These are phyloP conservation scores for Tetragonula carbonaria DNA, from an alignment of 2,888 invertebrate species.

Conservation along the genomic window DNA sequence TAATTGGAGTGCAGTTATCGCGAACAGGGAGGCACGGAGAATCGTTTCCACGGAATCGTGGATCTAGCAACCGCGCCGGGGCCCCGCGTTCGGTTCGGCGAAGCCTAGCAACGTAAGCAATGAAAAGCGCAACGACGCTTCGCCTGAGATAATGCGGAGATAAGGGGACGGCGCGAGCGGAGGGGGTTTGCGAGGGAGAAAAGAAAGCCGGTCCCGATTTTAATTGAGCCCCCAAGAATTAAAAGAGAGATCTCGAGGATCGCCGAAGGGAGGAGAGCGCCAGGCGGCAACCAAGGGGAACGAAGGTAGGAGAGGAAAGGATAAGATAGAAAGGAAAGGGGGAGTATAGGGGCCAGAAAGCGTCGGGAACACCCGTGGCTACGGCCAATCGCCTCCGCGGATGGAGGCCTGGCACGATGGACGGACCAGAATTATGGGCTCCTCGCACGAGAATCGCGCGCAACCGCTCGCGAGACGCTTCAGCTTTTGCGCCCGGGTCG, in stretches of 20 bases:
- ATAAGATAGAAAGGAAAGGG: slow-evolving; percentile 33
- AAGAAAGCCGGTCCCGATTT: slow-evolving; percentile 64
- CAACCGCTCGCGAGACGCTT: slow-evolving; percentile 60
- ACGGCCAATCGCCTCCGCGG: slow-evolving; percentile 75
- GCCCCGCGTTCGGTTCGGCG: slow-evolving; percentile 58
- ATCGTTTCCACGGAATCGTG: slow-evolving; percentile 82
- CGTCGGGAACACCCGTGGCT: slow-evolving; percentile 75
- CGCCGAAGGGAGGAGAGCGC: slow-evolving; percentile 45
- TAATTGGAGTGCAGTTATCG: slow-evolving; percentile 81
- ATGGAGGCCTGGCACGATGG: slow-evolving; percentile 69
- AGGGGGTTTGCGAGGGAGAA: slow-evolving; percentile 27
- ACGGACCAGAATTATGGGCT: slow-evolving; percentile 76
- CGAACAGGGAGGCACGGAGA: slow-evolving; percentile 63
- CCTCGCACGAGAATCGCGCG: slow-evolving; percentile 73
- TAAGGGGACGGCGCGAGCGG: slow-evolving; percentile 53
- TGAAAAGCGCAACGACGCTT: slow-evolving; percentile 75
- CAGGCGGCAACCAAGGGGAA: slow-evolving; percentile 23
- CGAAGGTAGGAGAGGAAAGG: slow-evolving; percentile 36
- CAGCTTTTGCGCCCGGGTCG: slow-evolving; percentile 64
- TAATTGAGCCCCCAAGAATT: slow-evolving; percentile 76
- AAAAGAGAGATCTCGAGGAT: slow-evolving; percentile 73
- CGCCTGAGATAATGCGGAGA: slow-evolving; percentile 78
- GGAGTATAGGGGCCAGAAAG: slow-evolving; percentile 59
- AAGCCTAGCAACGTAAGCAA: slow-evolving; percentile 64
- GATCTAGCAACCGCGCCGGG: slow-evolving; percentile 70